A percentile compares a stretch with the other conserved stretches of the same genome.
phyloP scores from a whole-genome alignment of 2,797 vertebrate genomes.

The Natrix natrix region DNA sequence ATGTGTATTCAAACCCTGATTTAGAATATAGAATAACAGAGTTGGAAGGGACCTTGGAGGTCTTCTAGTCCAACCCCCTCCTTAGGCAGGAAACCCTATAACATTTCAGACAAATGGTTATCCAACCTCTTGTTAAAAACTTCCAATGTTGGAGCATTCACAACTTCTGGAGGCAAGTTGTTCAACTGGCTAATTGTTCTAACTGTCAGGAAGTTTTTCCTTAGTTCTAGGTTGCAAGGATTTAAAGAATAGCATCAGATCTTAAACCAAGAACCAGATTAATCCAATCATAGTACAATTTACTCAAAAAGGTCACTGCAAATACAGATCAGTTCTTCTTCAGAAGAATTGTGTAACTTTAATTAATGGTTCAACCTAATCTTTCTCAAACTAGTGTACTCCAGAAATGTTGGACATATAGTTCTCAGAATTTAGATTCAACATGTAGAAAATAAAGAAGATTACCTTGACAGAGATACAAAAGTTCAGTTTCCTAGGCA shows the following conservation, averaged over 20 bases:
- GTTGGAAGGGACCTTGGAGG: too few species aligned
- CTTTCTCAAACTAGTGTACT: not conserved
- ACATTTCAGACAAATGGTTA: too few species aligned
- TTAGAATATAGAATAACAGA: too few species aligned
- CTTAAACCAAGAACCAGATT: not conserved
- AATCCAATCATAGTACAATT: not conserved
- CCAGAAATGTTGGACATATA: not conserved
- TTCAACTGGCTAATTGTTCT: too few species aligned
- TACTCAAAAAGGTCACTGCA: not conserved
- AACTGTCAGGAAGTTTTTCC: too few species aligned
- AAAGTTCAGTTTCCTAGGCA: not conserved
- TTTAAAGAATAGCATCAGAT: not conserved
- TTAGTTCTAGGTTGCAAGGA: too few species aligned
- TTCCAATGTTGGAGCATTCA: too few species aligned
- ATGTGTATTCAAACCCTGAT: not conserved
- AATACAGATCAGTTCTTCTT: not conserved
- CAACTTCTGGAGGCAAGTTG: too few species aligned
- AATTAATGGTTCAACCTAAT: not conserved
- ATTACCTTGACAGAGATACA: not conserved
- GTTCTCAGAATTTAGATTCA: not conserved
- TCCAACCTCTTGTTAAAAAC: too few species aligned
- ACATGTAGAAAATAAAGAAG: not conserved
- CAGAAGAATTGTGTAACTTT: not conserved
- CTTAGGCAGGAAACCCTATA: too few species aligned
- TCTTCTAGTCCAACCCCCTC: too few species aligned